These are phyloP conservation scores for Hippocampus comes DNA, from an alignment of 2,113 vertebrate genomes.

Conservation along the genomic window DNA sequence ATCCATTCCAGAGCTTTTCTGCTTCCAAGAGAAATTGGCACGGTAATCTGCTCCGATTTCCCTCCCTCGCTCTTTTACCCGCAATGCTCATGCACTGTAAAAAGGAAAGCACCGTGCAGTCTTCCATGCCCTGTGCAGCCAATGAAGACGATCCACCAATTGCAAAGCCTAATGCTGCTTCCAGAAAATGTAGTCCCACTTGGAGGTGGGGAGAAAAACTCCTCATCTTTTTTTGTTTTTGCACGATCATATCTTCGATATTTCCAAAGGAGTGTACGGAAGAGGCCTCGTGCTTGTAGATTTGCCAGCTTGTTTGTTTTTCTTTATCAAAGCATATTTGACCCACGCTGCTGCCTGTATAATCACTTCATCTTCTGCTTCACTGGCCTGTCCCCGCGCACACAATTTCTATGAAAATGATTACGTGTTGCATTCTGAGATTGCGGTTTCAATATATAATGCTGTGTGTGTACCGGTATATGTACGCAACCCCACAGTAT, in stretches of 20 bases:
- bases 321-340: conserved; percentile 22
- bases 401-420: conserved; percentile 4
- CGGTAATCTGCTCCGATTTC: conserved; percentile 74
- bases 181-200: conserved; percentile 35
- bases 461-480: background rate
- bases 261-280: conserved; percentile 20
- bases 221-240: conserved; percentile 29
- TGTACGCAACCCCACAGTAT: too few relatives aligned
- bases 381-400: background rate
- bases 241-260: conserved; percentile 9
- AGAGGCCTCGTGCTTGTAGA: conserved; percentile 29
- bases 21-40: conserved; percentile 74
- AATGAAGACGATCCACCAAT: conserved; percentile 58
- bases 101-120: conserved; percentile 60
- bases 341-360: conserved; percentile 5
- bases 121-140: conserved; percentile 52
- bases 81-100: conserved; percentile 67
- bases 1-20: conserved; percentile 73
- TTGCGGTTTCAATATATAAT: background rate
- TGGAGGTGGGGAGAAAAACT: conserved; percentile 24
- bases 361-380: conserved; percentile 1
- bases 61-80: conserved; percentile 65
- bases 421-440: background rate
- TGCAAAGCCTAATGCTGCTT: conserved; percentile 42
- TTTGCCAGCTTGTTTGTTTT: conserved; percentile 29